Evolutionary conservation across 2,888 invertebrate species (phyloP), one percentile per base, ranked within the genome.

Genomic region (Neelides folsomi): DNA sequence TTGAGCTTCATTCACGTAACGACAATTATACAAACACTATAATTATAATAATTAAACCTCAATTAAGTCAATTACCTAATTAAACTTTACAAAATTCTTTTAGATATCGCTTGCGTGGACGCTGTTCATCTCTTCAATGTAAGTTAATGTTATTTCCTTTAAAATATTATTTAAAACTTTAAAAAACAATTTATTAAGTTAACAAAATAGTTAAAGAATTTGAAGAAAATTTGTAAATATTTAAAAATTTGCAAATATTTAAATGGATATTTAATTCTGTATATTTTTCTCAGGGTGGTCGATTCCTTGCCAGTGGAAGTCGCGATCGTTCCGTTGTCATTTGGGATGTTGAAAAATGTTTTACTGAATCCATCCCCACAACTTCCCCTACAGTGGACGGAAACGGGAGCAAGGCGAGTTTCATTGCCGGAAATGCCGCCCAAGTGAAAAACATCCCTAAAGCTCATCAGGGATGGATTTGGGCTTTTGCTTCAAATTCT

Each of bases 391-490:
- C 6, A 5, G 16, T 5, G 5, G 13, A 15, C 7, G 4, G 7
- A 2, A 9, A 2, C 13, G 19, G 15, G 2, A 5, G 12, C 15
- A 15, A 18, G 42, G 13, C 4, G 9, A 15, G 16, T 16, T 19
- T 38, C 5, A 34, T 45, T 5, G 53, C 53, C 35, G n/a, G 15
- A 3, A 16, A 42, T 10, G n/a, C 42, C 12, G 49, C 52, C n/a
- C 42, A 41, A 45, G 40, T 50, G 37, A 41, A 52, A 34, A 44
- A 68, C 3, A 52, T 46, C 19, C 67, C 69, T 47, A 71, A 73
- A 64, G 78, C 79, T 1, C 79, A 80, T 60, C 68, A 72, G 0
- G 80, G 80, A 40, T 80, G 79, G 80, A 76, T 80, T 9, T 79
- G 79, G 79, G 59, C 60, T 16, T 54, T 65, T 35, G 19, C 44